These are phyloP conservation scores for Orientallactaga sibirica DNA, from an alignment of 2,797 vertebrate species.

Conservation along the genomic window DNA sequence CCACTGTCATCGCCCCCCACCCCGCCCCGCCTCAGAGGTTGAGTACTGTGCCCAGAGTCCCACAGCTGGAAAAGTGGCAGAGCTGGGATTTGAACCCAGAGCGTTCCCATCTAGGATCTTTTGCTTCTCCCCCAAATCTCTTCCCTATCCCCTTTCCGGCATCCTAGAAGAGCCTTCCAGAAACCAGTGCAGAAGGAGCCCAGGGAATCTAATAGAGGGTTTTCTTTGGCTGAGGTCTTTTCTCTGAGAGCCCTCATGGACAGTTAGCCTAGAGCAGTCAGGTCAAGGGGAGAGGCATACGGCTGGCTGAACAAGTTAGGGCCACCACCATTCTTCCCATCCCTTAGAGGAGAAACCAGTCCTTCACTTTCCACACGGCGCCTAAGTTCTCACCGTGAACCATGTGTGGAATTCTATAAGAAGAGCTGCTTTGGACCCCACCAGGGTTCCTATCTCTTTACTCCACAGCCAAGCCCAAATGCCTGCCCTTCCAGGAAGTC, in stretches of 20 bases:
- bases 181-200: neutral
- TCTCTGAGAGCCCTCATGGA: neutral
- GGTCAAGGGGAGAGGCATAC: neutral
- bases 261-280: neutral
- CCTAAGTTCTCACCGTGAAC: neutral
- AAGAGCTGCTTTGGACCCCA: neutral
- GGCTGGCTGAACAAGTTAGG: neutral
- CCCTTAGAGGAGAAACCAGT: neutral
- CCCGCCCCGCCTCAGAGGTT: neutral
- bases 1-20: too few relatives aligned
- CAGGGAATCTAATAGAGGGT: neutral
- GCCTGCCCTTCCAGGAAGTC: neutral
- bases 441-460: neutral
- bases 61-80: neutral
- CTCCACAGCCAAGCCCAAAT: neutral
- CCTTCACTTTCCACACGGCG: neutral
- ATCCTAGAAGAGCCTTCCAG: neutral
- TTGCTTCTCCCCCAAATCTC: neutral
- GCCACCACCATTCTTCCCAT: neutral
- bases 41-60: neutral
- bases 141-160: neutral
- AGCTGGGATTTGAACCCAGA: neutral
- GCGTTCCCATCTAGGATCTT: neutral
- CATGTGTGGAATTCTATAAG: neutral
- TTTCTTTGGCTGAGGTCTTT: neutral